These are phyloP conservation scores for Megalonaias nervosa DNA, from an alignment of 1,140 invertebrate species.

Conservation along the genomic window DNA sequence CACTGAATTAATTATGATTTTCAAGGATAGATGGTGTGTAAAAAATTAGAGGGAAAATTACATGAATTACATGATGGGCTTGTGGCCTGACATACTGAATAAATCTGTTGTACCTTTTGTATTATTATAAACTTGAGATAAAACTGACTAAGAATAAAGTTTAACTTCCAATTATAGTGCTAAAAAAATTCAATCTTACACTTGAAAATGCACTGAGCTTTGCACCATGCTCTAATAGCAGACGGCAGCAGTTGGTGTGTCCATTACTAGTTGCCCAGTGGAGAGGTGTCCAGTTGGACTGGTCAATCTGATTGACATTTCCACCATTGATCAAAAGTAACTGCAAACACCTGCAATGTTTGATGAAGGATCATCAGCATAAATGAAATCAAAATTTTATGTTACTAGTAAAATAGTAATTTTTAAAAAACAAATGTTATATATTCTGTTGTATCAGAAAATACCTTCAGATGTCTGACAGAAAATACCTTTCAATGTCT, in stretches of 20 bases:
- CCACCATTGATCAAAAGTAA: slow-evolving; percentile 59
- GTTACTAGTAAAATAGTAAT: slow-evolving; percentile 5
- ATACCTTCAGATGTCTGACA: no score
- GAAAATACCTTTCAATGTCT: no score
- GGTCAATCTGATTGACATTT: slow-evolving; percentile 52
- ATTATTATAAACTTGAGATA: background rate
- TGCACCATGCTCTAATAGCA: slow-evolving; percentile 59
- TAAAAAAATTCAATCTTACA: slow-evolving; percentile 44
- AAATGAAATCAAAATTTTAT: background rate
- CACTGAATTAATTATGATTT: no score
- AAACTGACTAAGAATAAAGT: background rate
- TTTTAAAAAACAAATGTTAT: no score
- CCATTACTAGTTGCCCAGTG: slow-evolving; percentile 60
- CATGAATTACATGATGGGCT: no score
- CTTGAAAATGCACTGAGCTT: slow-evolving; percentile 47
- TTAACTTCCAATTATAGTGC: background rate
- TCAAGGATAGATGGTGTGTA: no score
- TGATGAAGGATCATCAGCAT: slow-evolving; percentile 1
- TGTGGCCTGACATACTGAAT: no score
- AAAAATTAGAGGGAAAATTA: no score
- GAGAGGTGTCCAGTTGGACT: slow-evolving; percentile 58
- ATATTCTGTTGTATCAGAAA: no score
- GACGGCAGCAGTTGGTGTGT: slow-evolving; percentile 53
- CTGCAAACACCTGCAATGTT: slow-evolving; percentile 51
- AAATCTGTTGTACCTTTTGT: no score